These are phyloP conservation scores for Chanos chanos DNA, from an alignment of 2,797 vertebrate genomes.

Conservation along the genomic window DNA sequence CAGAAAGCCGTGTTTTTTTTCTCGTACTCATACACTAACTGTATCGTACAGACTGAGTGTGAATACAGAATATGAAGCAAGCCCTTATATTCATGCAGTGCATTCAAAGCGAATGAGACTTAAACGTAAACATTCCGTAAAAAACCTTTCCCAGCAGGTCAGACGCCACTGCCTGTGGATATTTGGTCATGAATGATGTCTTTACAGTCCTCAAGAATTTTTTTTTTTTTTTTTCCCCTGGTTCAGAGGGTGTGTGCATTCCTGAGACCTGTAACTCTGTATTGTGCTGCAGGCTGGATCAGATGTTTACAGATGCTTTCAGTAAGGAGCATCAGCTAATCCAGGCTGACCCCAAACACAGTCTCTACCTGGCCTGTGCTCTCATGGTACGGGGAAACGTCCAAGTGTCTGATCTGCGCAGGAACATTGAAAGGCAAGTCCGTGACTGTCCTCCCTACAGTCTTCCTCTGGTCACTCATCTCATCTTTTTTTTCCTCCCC, in stretches of 20 bases:
- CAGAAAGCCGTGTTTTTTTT: slow-evolving; percentile 8
- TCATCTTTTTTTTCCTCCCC: slow-evolving; percentile 4
- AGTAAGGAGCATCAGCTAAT: slow-evolving; percentile 93
- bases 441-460: neutral
- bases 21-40: too few relatives aligned
- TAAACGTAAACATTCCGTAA: too few relatives aligned
- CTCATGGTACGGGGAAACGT: slow-evolving; percentile 90
- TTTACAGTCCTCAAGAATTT: too few relatives aligned
- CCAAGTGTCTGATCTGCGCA: slow-evolving; percentile 90
- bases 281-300: slow-evolving; percentile 81
- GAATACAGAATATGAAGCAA: too few relatives aligned
- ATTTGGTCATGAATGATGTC: too few relatives aligned
- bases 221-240: too few relatives aligned
- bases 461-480: neutral
- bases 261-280: neutral
- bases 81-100: too few relatives aligned
- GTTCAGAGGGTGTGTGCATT: neutral
- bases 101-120: too few relatives aligned
- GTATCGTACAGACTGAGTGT: too few relatives aligned
- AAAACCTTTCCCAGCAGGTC: too few relatives aligned
- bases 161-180: too few relatives aligned
- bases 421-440: slow-evolving; percentile 92
- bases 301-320: slow-evolving; percentile 97
- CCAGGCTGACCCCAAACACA: slow-evolving; percentile 83
- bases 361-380: slow-evolving; percentile 90